Percentiles rank a stretch among this genome's conserved stretches.
These are phyloP conservation scores for Megaceryle maxima DNA, from an alignment of 2,113 vertebrate species.

Conservation along the genomic window DNA sequence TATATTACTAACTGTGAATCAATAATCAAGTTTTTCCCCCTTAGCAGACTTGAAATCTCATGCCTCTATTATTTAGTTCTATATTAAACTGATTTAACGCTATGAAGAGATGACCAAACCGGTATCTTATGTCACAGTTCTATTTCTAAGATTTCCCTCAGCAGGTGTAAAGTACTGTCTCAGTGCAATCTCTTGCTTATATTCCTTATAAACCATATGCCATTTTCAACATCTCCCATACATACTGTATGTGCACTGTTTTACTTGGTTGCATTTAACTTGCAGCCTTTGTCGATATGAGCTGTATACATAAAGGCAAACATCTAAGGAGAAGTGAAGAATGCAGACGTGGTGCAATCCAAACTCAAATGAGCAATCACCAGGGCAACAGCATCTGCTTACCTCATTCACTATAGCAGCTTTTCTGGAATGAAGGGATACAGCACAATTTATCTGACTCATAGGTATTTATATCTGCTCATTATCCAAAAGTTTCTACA, in stretches of 20 bases:
- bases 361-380: conserved; percentile 1
- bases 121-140: background rate
- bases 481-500: background rate
- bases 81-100: background rate
- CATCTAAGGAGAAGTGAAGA: background rate
- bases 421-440: background rate
- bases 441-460: conserved; percentile 39
- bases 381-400: conserved; percentile 34
- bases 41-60: background rate
- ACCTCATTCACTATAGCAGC: background rate
- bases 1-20: background rate
- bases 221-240: background rate
- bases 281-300: background rate
- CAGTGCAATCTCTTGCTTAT: background rate
- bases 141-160: background rate
- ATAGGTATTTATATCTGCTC: conserved; percentile 40
- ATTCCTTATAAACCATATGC: background rate
- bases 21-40: background rate
- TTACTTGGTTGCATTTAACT: background rate
- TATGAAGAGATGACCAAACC: background rate
- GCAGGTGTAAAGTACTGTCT: background rate
- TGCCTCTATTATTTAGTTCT: background rate
- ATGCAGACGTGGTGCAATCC: background rate
- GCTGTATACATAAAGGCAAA: background rate
- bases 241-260: background rate